Percentiles rank a stretch among this genome's conserved stretches.
phyloP scores from a whole-genome alignment of 2,797 vertebrate genomes.

The Scolopax rusticola region DNA sequence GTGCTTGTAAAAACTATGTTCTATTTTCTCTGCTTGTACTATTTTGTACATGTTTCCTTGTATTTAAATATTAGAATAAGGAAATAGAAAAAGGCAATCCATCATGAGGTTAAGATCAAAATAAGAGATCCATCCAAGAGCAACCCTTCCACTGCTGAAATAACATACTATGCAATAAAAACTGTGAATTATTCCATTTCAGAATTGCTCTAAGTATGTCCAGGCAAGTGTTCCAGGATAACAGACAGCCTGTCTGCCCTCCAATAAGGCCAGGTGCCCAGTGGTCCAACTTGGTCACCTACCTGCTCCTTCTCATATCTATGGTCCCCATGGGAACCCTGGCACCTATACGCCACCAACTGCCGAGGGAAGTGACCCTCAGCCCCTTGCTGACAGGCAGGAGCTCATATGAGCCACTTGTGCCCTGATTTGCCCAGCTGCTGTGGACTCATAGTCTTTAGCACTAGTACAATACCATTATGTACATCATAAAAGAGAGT shows the following conservation, averaged over 20 bases:
- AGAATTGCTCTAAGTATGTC: background rate
- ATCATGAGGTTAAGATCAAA: background rate
- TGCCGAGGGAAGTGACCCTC: background rate
- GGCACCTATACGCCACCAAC: background rate
- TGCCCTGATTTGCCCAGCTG: background rate
- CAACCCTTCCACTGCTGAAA: background rate
- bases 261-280: background rate
- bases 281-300: background rate
- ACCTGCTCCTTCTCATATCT: background rate
- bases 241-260: background rate
- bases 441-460: background rate
- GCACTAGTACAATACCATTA: background rate
- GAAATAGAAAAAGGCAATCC: background rate
- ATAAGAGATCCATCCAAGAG: background rate
- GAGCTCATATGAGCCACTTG: background rate
- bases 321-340: background rate
- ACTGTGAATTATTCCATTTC: background rate
- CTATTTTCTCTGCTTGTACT: background rate
- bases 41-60: background rate
- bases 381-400: background rate
- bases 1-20: background rate
- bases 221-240: background rate
- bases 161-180: background rate
- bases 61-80: background rate
- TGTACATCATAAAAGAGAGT: background rate